Evolutionary conservation across 1,140 invertebrate genomes (phyloP), one percentile per base, ranked within the genome.

Genomic region (Drosophila tani): DNA sequence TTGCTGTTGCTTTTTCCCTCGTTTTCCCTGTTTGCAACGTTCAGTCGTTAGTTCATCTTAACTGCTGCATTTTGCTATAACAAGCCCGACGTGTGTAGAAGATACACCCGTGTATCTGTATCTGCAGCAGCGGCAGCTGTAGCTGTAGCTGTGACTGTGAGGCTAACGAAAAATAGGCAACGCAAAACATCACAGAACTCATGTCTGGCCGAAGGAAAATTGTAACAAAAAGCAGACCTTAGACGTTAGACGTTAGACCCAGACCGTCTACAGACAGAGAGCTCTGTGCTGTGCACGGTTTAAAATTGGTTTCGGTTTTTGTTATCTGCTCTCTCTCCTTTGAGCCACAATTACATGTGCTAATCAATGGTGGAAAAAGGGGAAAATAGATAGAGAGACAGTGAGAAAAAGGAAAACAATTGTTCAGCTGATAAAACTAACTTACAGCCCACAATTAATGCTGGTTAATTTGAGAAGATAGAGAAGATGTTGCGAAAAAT

Each of bases 1-100:
- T 64, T 55, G 41, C 11, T 56, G 24, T 65, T 41, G 53, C 21
- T 40, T 56, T 50, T 67, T 70, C 32, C 62, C 29, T 68, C 47
- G 67, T 69, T 70, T 70, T 70, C 41, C 64, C 67, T 66, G 81
- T 68, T 82, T 87, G 81, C 83, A 88, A 86, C 83, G 84, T 49
- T 87, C 77, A 70, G 77, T 87, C 85, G 85, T 87, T 87, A 87
- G 84, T 87, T 87, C 85, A 84, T 87, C 84, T 87, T 87, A 87
- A 87, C 84, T 87, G 84, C 84, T 68, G 85, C 84, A 87, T 73
- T 90, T 88, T 84, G 85, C 84, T 75, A 87, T 87, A 87, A 86
- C 83, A 86, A 86, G 83, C 81, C 70, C 70, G 60, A 75, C 70
- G 67, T 73, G 75, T 79, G 76, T 78, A 78, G 58, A 79, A 79